Evolutionary conservation across 1,140 invertebrate genomes (phyloP), one percentile per base, ranked within the genome.

Genomic region (Neodiprion fabricii): DNA sequence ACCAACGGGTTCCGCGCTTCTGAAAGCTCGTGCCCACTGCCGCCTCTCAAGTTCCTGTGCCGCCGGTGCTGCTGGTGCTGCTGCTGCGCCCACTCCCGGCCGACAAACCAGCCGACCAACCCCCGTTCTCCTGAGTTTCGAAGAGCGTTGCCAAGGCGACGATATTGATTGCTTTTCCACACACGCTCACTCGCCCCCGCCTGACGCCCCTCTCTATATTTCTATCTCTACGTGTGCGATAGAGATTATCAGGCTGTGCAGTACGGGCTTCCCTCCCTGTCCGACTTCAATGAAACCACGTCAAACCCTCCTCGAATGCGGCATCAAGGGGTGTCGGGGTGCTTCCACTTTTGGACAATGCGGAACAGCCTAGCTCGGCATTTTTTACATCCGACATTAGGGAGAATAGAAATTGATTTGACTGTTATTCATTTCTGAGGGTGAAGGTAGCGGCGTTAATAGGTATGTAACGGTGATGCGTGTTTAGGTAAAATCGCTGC

Each of bases 1-100:
- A 71, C 79, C 82, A 76, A 72, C 79, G 8, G 82, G 82, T 40
- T 40, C 79, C 80, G 73, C 79, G 85, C 84, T 84, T 86, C 83
- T 85, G 84, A 83, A 81, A 84, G 78, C 40, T 53, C 14, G 21
- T 66, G 11, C 53, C 53, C 23, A 61, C n/a, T 74, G 28, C 74
- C 17, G 17, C 28, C 53, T 53, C 48, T 40, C 28, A 40, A 40
- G 28, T 50, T 70, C 71, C 28, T 48, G 17, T 14, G 9, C 50
- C 17, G 73, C 66, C 49, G 7, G 67, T 50, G 70, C 72, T 23
- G 48, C 28, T 71, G 48, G 47, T 53, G 68, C 17, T 23, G 12
- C 67, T 9, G 14, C 73, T 66, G 14, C 67, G 9, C 17, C 61
- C 67, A 71, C 72, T 50, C 12, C 66, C 72, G 23, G 66, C 28